Base-by-base conservation (phyloP, 53 echinoderm and acorn worm genomes). In the Arbacia lixula region DNA sequence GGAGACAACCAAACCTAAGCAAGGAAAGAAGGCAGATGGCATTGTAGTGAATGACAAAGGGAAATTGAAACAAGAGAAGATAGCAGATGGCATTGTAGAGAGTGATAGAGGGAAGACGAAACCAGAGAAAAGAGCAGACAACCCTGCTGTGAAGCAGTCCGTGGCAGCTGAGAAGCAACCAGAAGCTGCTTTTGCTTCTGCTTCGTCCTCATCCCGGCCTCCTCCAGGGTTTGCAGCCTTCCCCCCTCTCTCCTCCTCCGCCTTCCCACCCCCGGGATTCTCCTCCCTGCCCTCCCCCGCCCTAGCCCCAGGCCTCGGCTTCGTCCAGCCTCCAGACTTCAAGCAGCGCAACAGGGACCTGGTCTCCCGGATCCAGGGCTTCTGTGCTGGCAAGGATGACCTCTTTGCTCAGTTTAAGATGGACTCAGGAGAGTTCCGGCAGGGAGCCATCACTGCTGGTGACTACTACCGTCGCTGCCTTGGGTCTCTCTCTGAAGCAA, bases 341-440 rank as follows among this genome's bases (percentile, higher is more conserved):
- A 62, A 91, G 25, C 76, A 92, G n/a, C 88, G 94, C 22, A 99
- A 99, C 64, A 53, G 67, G 11, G 84, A 76, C 37, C 79, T 99
- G 9, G 88, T 92, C 37, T 46, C 27, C 20, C 85, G 58, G 84
- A 99, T 99, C 53, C 76, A 88, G 69, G 78, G 66, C 31, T 83
- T 66, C 56, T 76, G 94, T 5, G 69, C 72, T 29, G 41, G 90
- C 17, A 76, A 94, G 36, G 83, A 78, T 14, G 83, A 40, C n/a
- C 83, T 86, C 30, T 99, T 99, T 69, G 83, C 83, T 41, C 74
- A 86, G 73, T 99, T 94, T 63, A 88, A 88, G 53, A 77, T 74
- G 29, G 84, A 94, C 20, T 99, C 98, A 0, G 89, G 99, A 2
- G 54, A 87, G 46, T 99, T 88, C 63, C 84, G 99, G 11, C 85